These are phyloP conservation scores for Lochmaea capreae DNA, from an alignment of 2,888 invertebrate species.

Conservation along the genomic window DNA sequence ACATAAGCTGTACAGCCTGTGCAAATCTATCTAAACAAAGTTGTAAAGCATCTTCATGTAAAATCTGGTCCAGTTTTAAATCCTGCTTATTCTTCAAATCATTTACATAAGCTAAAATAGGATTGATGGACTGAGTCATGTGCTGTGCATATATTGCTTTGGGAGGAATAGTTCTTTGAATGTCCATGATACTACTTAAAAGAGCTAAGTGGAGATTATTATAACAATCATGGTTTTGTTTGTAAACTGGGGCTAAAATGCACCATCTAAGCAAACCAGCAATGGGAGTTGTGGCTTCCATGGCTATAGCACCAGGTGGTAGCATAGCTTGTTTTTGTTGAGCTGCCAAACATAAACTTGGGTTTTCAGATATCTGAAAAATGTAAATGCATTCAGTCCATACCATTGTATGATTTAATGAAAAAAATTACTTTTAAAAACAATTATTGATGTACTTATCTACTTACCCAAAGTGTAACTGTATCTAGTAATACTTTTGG, in stretches of 20 bases:
- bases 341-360: slow-evolving; percentile 76
- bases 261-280: slow-evolving; percentile 86
- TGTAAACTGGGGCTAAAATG: slow-evolving; percentile 74
- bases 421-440: slow-evolving; percentile 5
- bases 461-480: slow-evolving; percentile 76
- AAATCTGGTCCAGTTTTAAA: slow-evolving; percentile 45
- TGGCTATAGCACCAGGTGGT: slow-evolving; percentile 83
- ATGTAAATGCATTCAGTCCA: not conserved
- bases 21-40: slow-evolving; percentile 81
- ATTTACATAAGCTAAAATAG: slow-evolving; percentile 51
- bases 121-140: slow-evolving; percentile 61
- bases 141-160: slow-evolving; percentile 76
- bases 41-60: slow-evolving; percentile 64
- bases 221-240: slow-evolving; percentile 67
- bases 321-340: slow-evolving; percentile 74
- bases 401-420: not conserved
- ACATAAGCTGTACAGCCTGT: slow-evolving; percentile 84
- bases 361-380: slow-evolving; percentile 72
- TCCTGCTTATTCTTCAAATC: slow-evolving; percentile 51
- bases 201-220: slow-evolving; percentile 77
- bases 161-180: slow-evolving; percentile 67
- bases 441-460: not conserved
- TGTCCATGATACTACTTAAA: slow-evolving; percentile 73
- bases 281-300: slow-evolving; percentile 85
- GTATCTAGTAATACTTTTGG: slow-evolving; percentile 76